Conservation (phyloP, 2,113 vertebrate genomes). For the Pogonocichla stellata region DNA sequence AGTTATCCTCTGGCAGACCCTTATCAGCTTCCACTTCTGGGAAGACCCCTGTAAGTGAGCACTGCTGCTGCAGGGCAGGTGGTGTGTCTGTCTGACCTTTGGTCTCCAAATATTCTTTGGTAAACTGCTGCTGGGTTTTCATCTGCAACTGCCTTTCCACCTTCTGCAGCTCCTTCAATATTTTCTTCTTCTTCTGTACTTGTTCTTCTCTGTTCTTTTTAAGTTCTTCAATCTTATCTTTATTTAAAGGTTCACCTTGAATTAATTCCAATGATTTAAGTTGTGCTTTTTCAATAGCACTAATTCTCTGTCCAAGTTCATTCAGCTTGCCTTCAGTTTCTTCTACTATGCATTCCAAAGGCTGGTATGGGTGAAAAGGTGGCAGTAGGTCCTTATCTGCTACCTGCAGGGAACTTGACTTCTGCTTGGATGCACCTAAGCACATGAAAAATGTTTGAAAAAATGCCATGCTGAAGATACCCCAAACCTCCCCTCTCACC, state of each 20-base stretch:
- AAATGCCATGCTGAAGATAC: conserved; percentile 81
- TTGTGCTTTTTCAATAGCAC: conserved; percentile 98
- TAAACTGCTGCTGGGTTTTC: conserved; percentile 99
- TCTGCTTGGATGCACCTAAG: conserved; percentile 93
- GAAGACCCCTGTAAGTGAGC: conserved; percentile 83
- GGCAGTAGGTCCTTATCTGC: conserved; percentile 91
- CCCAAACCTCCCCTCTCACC: conserved; percentile 67
- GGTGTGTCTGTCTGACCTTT: conserved; percentile 88
- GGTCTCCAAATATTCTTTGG: conserved; percentile 99
- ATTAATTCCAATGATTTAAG: conserved; percentile 98
- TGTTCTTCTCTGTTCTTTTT: conserved; percentile 99
- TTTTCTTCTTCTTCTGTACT: conserved; percentile 99
- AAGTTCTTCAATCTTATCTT: conserved; percentile 99
- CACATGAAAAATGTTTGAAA: conserved; percentile 84
- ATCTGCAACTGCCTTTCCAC: conserved; percentile 98
- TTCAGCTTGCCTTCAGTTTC: conserved; percentile 99
- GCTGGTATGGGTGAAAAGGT: conserved; percentile 97
- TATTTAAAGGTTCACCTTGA: conserved; percentile 99
- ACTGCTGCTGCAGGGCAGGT: conserved; percentile 79
- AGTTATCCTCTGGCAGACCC: conserved; percentile 81
- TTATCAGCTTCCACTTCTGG: conserved; percentile 79
- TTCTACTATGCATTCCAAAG: conserved; percentile 99
- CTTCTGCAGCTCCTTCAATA: conserved; percentile 98
- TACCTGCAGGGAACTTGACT: conserved; percentile 91
- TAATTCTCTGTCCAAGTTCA: conserved; percentile 98